A percentile compares a stretch with the other conserved stretches of the same genome.
phyloP scores from a whole-genome alignment of 1,140 invertebrate genomes.

The Thalassaphorura encarpata region DNA sequence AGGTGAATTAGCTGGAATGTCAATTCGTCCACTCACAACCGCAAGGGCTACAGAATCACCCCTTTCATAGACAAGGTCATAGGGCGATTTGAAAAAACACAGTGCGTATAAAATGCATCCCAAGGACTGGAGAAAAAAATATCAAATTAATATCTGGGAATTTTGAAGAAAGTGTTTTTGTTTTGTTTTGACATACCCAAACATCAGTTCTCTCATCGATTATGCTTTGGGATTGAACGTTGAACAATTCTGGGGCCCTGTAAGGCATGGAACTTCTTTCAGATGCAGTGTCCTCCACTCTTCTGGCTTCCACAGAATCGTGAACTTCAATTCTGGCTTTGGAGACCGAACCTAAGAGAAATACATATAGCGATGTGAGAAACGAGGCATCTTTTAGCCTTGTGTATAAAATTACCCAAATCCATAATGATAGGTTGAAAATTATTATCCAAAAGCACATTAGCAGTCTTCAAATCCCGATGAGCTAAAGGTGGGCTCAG shows the following conservation, averaged over 20 bases:
- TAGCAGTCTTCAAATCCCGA: conserved; percentile 73
- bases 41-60: conserved; percentile 79
- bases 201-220: conserved; percentile 78
- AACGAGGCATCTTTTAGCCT: background rate
- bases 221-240: conserved; percentile 65
- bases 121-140: conserved; percentile 55
- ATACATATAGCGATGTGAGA: background rate
- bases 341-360: conserved; percentile 55
- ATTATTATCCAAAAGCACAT: conserved; percentile 63
- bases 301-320: conserved; percentile 57
- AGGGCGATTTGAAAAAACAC: conserved; percentile 76
- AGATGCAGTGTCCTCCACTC: conserved; percentile 66
- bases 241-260: conserved; percentile 75
- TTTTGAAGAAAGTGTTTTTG: background rate
- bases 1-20: conserved; percentile 58
- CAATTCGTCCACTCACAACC: conserved; percentile 63
- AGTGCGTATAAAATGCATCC: conserved; percentile 76
- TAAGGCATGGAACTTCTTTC: conserved; percentile 81
- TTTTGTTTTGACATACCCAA: conserved; percentile 54
- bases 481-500: conserved; percentile 64
- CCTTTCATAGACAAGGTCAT: conserved; percentile 70
- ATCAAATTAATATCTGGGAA: conserved; percentile 5
- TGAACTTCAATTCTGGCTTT: conserved; percentile 63
- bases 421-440: conserved; percentile 70
- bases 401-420: conserved; percentile 46